Evolutionary conservation across 2,888 invertebrate species (phyloP).

Genomic region (Caenorhabditis angaria): DNA sequence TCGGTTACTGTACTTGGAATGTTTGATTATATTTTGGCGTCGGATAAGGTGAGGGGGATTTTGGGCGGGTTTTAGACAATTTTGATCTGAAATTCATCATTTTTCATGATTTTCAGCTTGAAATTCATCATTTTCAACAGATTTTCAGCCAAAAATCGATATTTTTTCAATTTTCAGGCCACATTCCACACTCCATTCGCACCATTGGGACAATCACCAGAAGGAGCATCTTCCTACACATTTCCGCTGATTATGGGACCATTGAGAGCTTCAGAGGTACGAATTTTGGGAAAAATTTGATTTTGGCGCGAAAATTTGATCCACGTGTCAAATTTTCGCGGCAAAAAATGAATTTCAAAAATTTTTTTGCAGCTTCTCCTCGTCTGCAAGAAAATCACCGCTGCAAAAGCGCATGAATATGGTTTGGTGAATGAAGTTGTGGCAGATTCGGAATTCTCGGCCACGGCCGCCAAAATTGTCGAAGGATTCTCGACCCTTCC

Average conservation of each 20-base stretch:
- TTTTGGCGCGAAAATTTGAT: too few relatives aligned
- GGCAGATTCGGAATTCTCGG: constrained; percentile 73
- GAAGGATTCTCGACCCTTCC: constrained; percentile 57
- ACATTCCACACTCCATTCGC: constrained; percentile 89
- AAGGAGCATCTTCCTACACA: constrained; percentile 87
- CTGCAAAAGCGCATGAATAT: constrained; percentile 82
- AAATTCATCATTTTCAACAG: not conserved
- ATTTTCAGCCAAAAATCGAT: not conserved
- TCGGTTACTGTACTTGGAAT: constrained; percentile 85
- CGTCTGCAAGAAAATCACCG: constrained; percentile 83
- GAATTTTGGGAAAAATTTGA: too few relatives aligned
- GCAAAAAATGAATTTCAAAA: not conserved
- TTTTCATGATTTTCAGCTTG: too few relatives aligned
- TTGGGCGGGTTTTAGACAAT: not conserved
- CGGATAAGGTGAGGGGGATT: constrained; percentile 77
- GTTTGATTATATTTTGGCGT: constrained; percentile 88
- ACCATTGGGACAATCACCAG: constrained; percentile 84
- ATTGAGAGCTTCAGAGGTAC: constrained; percentile 77
- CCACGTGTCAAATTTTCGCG: not conserved
- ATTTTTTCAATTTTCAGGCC: constrained; percentile 79
- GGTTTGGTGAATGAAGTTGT: constrained; percentile 85
- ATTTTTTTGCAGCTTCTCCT: constrained; percentile 75
- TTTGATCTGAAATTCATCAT: constrained; percentile 3
- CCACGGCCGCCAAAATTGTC: constrained; percentile 46
- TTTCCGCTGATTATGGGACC: constrained; percentile 87